phyloP scores from a whole-genome alignment of 2,113 vertebrate genomes.

The Microcebus murinus region DNA sequence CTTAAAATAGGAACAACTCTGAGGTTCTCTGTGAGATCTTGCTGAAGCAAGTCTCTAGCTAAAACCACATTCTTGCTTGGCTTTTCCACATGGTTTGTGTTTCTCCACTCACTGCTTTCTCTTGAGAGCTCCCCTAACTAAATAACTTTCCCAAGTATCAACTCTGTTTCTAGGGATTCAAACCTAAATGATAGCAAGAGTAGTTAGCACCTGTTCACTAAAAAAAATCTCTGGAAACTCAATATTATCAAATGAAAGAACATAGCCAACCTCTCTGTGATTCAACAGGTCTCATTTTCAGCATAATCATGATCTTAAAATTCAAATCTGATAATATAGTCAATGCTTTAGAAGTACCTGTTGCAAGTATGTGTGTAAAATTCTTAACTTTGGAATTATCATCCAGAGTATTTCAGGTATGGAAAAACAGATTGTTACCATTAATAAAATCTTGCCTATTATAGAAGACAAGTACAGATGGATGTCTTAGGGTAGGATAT shows the following conservation, averaged over 20 bases:
- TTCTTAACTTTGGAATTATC: not conserved
- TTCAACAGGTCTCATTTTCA: not conserved
- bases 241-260: not conserved
- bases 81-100: not conserved
- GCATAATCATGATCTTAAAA: not conserved
- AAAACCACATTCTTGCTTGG: not conserved
- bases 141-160: not conserved
- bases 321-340: not conserved
- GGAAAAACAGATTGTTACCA: slow-evolving; percentile 27
- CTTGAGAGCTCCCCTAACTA: not conserved
- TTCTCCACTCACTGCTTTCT: not conserved
- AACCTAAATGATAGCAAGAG: not conserved
- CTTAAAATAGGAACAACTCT: not conserved
- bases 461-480: slow-evolving; percentile 50
- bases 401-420: not conserved
- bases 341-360: not conserved
- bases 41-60: not conserved
- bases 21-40: not conserved
- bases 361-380: not conserved
- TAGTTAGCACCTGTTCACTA: not conserved
- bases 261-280: not conserved
- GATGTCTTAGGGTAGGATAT: slow-evolving; percentile 30
- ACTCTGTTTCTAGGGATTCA: not conserved
- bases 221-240: not conserved
- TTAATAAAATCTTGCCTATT: slow-evolving; percentile 54